phyloP scores from a whole-genome alignment of 2,797 vertebrate genomes.

The Gallinago stenura region DNA sequence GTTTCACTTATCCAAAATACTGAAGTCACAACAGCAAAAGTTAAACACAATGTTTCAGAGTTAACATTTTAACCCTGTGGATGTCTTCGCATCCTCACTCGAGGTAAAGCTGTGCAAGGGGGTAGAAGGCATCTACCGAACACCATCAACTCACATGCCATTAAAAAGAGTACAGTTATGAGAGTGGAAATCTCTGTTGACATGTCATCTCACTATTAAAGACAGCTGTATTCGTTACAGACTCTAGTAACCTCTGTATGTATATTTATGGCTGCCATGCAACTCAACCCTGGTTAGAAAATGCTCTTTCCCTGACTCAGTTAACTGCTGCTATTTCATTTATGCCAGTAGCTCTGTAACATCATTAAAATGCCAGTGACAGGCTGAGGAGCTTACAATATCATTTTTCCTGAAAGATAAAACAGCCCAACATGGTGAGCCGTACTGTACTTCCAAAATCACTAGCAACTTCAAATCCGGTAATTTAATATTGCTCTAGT shows the following conservation, averaged over 20 bases:
- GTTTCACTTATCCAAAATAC: neutral
- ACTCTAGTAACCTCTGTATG: neutral
- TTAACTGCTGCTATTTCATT: neutral
- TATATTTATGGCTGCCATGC: neutral
- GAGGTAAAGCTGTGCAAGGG: neutral
- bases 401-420: neutral
- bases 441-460: neutral
- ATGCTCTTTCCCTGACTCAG: neutral
- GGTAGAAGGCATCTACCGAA: neutral
- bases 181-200: neutral
- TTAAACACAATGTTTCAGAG: neutral
- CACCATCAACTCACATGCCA: neutral
- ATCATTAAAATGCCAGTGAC: neutral
- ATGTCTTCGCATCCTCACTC: neutral
- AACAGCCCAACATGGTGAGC: neutral
- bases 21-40: neutral
- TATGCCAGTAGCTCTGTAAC: neutral
- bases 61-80: neutral
- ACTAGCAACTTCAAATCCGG: neutral
- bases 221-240: neutral
- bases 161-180: neutral
- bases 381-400: neutral
- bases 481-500: neutral
- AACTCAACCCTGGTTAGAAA: neutral
- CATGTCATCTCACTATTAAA: neutral